A percentile compares a stretch with the other conserved stretches of the same genome.
Evolutionary conservation across 1,140 invertebrate genomes (phyloP).

Genomic region (Sycobia sp.): DNA sequence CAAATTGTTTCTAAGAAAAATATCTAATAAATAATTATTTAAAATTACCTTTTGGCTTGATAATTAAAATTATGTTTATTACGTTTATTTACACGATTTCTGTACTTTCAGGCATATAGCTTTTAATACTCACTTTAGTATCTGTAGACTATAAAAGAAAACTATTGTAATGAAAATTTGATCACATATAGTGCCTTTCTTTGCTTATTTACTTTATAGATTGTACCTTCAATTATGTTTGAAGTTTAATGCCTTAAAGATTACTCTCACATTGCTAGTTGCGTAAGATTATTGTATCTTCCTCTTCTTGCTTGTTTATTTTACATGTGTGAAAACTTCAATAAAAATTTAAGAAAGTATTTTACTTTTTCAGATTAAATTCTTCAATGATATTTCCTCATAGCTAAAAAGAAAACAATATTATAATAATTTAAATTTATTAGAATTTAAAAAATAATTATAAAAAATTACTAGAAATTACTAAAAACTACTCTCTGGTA

Average conservation of each 20-base stretch:
- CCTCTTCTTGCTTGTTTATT: constrained; percentile 8
- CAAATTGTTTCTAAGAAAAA: too few species aligned
- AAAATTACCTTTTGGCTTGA: too few species aligned
- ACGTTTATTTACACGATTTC: neutral
- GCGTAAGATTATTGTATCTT: neutral
- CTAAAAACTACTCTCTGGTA: too few species aligned
- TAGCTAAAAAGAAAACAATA: constrained; percentile 22
- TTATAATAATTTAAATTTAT: constrained; percentile 11
- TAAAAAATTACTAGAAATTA: neutral
- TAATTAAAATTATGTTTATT: too few species aligned
- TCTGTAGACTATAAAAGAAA: neutral
- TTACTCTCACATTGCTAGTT: neutral
- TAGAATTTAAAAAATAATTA: constrained; percentile 9
- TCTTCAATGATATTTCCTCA: constrained; percentile 12
- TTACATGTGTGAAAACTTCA: constrained; percentile 10
- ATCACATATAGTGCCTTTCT: neutral
- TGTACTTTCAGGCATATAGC: neutral
- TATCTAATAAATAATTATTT: too few species aligned
- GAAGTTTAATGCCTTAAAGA: neutral
- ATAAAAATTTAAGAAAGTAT: constrained; percentile 18
- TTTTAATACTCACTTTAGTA: neutral
- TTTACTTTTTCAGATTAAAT: neutral
- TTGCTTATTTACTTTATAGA: constrained; percentile 1
- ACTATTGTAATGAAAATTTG: neutral
- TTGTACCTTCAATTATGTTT: neutral